Percentiles rank a stretch among this genome's conserved stretches.
Conservation (phyloP, 1,140 invertebrate genomes). For the Maconellicoccus hirsutus region DNA sequence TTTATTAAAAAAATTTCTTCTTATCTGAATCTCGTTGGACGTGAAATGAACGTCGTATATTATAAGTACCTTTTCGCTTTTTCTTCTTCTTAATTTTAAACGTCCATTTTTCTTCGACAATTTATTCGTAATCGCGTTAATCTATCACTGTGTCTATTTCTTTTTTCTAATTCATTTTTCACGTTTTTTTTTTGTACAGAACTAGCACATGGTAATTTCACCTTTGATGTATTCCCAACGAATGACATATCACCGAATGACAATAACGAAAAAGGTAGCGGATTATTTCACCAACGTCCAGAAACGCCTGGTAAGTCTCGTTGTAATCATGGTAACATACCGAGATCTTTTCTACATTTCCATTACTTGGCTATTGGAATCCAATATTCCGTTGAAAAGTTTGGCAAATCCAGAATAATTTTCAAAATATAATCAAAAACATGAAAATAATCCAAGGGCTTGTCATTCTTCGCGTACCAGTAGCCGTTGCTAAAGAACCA, state of each 20-base stretch:
- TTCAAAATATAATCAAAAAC: too few relatives aligned
- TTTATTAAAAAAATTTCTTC: not conserved
- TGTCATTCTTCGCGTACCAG: too few relatives aligned
- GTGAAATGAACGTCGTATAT: not conserved
- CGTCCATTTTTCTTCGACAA: conserved; percentile 33
- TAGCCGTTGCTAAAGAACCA: too few relatives aligned
- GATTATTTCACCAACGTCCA: not conserved
- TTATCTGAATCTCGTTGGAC: not conserved
- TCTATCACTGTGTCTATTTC: conserved; percentile 26
- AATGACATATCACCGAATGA: conserved; percentile 36
- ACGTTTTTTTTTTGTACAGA: conserved; percentile 37
- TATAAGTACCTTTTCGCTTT: conserved; percentile 34
- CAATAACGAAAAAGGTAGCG: conserved; percentile 41
- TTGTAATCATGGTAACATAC: too few relatives aligned
- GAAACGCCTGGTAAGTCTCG: conserved; percentile 18
- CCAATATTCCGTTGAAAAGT: too few relatives aligned
- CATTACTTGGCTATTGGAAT: too few relatives aligned
- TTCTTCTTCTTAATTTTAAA: conserved; percentile 37
- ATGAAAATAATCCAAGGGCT: too few relatives aligned
- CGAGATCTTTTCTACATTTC: too few relatives aligned
- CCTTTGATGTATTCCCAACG: conserved; percentile 41
- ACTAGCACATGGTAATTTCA: conserved; percentile 60
- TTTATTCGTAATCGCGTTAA: conserved; percentile 32
- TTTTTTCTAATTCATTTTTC: not conserved
- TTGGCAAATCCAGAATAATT: too few relatives aligned